Conservation (phyloP, 2,113 vertebrate species). For the Leiothrix lutea region DNA sequence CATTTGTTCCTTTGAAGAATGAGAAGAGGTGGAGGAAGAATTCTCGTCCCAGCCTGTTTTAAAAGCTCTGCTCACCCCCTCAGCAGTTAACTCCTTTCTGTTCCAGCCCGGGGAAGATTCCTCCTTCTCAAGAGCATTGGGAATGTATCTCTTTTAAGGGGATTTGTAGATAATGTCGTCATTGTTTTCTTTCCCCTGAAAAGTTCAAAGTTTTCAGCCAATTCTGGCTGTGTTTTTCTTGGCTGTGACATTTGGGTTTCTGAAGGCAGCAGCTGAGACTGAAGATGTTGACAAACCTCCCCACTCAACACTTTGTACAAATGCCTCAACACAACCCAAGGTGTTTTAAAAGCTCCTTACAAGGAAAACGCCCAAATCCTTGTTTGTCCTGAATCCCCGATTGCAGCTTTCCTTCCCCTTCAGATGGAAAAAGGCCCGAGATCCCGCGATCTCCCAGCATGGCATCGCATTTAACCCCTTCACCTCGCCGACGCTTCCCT, state of each 20-base stretch:
- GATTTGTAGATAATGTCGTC: background rate
- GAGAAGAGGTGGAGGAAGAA: background rate
- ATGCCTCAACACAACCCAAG: background rate
- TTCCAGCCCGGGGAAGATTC: background rate
- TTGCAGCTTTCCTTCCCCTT: background rate
- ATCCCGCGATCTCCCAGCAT: background rate
- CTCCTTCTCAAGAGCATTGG: rapidly evolving
- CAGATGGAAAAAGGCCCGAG: background rate
- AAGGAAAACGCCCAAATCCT: background rate
- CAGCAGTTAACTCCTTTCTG: background rate
- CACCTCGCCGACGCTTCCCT: background rate
- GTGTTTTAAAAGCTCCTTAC: background rate
- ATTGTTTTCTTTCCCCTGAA: background rate
- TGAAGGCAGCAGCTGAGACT: background rate
- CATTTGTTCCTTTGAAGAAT: background rate
- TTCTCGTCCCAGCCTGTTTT: background rate
- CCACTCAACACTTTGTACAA: background rate
- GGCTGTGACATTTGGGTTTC: background rate
- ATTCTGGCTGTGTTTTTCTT: background rate
- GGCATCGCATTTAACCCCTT: background rate
- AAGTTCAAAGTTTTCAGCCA: background rate
- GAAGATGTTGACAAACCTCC: background rate
- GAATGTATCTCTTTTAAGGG: background rate
- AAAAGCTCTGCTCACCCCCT: background rate
- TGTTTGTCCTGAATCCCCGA: background rate